A percentile compares a stretch with the other conserved stretches of the same genome.
Evolutionary conservation across 2,797 vertebrate genomes (phyloP).

Genomic region (Anniella stebbinsi): DNA sequence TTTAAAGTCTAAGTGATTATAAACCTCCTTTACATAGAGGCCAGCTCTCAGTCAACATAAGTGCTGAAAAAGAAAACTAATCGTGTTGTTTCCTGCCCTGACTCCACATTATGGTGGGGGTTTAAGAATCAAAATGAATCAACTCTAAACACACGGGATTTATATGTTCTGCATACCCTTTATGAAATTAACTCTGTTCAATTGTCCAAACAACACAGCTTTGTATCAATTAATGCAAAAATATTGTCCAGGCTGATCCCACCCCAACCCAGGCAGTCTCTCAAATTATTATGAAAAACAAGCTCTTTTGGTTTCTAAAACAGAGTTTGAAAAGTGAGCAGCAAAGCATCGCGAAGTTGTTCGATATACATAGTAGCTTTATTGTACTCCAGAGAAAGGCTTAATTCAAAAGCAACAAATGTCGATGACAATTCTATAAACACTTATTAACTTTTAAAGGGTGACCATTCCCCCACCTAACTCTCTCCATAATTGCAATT

Average conservation of each 20-base stretch:
- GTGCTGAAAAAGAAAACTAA: neutral
- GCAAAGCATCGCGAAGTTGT: slow-evolving; percentile 17
- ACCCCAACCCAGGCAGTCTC: neutral
- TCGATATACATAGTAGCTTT: slow-evolving; percentile 22
- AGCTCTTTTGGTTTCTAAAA: slow-evolving; percentile 32
- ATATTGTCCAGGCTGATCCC: neutral
- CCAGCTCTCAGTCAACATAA: neutral
- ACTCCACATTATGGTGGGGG: neutral
- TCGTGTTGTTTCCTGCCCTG: neutral
- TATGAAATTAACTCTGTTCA: neutral
- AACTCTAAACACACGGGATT: neutral
- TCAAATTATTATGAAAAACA: neutral
- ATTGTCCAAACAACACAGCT: slow-evolving; percentile 7
- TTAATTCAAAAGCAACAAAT: slow-evolving; percentile 26
- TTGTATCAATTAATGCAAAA: slow-evolving; percentile 20
- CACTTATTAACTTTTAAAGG: slow-evolving; percentile 36
- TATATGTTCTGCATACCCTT: neutral
- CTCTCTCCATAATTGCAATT: slow-evolving; percentile 15
- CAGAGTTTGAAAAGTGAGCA: neutral
- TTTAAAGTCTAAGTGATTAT: neutral
- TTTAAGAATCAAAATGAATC: neutral
- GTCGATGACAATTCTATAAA: slow-evolving; percentile 48
- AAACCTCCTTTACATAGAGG: neutral
- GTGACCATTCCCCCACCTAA: neutral
- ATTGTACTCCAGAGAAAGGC: slow-evolving; percentile 31